Base-by-base conservation (phyloP, 2,888 invertebrate genomes). In the Minunthozetes semirufus region DNA sequence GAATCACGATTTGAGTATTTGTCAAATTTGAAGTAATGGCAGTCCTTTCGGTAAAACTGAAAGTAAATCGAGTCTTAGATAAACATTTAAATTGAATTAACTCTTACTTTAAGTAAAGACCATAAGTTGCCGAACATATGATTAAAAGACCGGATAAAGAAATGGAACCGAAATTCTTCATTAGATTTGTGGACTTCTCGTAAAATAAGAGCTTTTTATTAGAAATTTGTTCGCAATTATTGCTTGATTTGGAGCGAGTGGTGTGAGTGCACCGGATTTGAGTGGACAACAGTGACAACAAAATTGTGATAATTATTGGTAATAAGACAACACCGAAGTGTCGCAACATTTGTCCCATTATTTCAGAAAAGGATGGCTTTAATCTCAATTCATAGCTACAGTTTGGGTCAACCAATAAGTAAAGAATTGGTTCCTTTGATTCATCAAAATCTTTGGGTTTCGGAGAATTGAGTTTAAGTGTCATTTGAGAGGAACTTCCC, bases 401-500 rank as follows among this genome's bases (percentile, higher is more conserved):
- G 66, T 78, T 76, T 2, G 78, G 79, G 71, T 79, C 78, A 6
- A 79, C 53, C 38, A 78, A 75, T 33, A 79, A 53, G 0, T 77
- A 75, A 11, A 79, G 25, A 53, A 72, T 53, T 0, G 78, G 74
- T 25, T 74, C 59, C 19, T 72, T 72, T 17, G 27, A 53, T 9
- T 72, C 53, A 5, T 38, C 13, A 9, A 68, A 42, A 27, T 68
- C 48, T 33, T 68, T 70, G 6, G 70, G 73, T 46, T 76, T 76
- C 4, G 72, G 71, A 22, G 72, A 25, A 72, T 73, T 74, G 9
- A 77, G 53, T 48, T 75, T 70, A 6, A 76, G 46, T 38, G 42
- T 50, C 38, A 72, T 76, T 17, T 76, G 29, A 53, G 68, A 53
- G 13, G 25, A 27, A 50, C 19, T 38, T 0, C 73, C 56, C 1